Evolutionary conservation across 2,797 vertebrate genomes (phyloP).

Genomic region (Pangasius sanitwongsei): DNA sequence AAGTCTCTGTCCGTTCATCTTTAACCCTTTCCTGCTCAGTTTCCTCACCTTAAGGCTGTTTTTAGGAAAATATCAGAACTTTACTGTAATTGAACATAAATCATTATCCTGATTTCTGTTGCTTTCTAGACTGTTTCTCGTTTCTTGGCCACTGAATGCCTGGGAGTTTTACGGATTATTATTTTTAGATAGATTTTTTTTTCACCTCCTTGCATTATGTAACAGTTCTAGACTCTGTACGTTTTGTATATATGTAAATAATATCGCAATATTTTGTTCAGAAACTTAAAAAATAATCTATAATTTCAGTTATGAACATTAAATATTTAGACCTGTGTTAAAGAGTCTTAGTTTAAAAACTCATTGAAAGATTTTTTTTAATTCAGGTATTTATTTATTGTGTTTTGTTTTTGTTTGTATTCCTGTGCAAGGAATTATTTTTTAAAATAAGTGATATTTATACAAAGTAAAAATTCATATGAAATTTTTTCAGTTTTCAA

Average conservation of each 20-base stretch:
- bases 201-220: too few relatives aligned
- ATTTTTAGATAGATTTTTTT: background rate
- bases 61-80: background rate
- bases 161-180: background rate
- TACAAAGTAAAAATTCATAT: background rate
- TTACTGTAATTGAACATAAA: background rate
- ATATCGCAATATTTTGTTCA: background rate
- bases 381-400: background rate
- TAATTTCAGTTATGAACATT: background rate
- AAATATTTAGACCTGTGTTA: background rate
- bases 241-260: background rate
- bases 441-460: background rate
- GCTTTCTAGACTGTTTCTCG: background rate
- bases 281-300: background rate
- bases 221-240: background rate
- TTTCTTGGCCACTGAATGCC: background rate
- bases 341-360: background rate
- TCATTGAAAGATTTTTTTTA: background rate
- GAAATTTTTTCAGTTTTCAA: too few relatives aligned
- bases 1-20: background rate
- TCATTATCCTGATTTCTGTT: background rate
- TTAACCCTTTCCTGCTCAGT: background rate
- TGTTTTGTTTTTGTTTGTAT: too few relatives aligned
- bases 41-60: background rate
- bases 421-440: background rate